Percentiles rank a stretch among this genome's conserved stretches.
Evolutionary conservation across 2,113 vertebrate species (phyloP).

Genomic region (Microcebus jonahi): DNA sequence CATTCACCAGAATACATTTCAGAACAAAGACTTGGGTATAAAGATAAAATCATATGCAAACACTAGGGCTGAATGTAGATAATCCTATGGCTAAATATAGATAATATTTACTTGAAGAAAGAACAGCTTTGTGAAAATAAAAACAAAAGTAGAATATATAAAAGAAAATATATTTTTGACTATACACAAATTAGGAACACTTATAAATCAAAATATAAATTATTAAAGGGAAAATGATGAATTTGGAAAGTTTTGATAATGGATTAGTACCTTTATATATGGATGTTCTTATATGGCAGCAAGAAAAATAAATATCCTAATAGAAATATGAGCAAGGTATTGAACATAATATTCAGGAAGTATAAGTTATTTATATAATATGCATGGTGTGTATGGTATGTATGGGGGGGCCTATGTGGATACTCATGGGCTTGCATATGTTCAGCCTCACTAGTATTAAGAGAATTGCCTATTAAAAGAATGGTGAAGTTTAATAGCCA

Average conservation of each 20-base stretch:
- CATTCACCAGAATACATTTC: not conserved
- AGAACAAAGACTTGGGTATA: not conserved
- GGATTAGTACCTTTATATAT: not conserved
- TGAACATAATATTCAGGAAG: not conserved
- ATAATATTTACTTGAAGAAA: not conserved
- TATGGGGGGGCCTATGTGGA: not conserved
- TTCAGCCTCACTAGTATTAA: not conserved
- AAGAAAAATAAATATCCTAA: slow-evolving; percentile 2
- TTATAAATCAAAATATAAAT: not conserved
- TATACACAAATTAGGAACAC: not conserved
- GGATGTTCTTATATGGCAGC: not conserved
- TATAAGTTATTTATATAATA: not conserved
- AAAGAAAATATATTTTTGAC: not conserved
- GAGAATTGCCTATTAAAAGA: not conserved
- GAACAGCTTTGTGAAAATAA: not conserved
- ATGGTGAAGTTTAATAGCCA: not conserved
- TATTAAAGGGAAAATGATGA: not conserved
- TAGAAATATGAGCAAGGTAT: not conserved
- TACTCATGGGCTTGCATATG: not conserved
- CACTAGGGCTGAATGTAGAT: not conserved
- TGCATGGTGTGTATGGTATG: not conserved
- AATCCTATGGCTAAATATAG: not conserved
- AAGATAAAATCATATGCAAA: not conserved
- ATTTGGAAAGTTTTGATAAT: slow-evolving; percentile 5
- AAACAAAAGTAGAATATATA: not conserved